phyloP scores from a whole-genome alignment of 2,797 vertebrate genomes.

The Smutsia temminckii region DNA sequence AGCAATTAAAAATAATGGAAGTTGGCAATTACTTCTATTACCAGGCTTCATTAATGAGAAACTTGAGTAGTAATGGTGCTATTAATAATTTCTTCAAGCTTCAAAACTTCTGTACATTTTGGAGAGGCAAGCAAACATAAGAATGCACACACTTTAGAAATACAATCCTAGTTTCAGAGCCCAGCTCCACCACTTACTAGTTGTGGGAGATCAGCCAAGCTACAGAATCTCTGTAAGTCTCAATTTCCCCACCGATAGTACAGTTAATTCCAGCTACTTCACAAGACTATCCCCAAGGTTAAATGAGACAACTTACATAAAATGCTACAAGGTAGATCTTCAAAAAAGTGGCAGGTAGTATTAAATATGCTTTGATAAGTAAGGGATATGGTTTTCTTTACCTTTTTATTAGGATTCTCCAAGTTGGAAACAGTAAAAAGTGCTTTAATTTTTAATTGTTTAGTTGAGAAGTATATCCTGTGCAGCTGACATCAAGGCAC shows the following conservation, averaged over 20 bases:
- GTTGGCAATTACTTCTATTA: not conserved
- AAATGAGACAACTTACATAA: not conserved
- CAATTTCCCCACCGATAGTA: not conserved
- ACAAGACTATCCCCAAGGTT: not conserved
- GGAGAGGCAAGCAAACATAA: not conserved
- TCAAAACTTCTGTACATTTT: not conserved
- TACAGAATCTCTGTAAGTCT: not conserved
- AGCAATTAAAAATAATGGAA: conserved; percentile 23
- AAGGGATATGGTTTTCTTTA: not conserved
- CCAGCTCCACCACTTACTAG: not conserved
- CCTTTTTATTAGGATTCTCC: conserved; percentile 7
- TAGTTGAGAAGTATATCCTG: not conserved
- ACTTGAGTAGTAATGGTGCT: not conserved
- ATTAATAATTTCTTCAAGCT: not conserved
- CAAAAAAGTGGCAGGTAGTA: not conserved
- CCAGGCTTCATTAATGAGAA: conserved; percentile 12
- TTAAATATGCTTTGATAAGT: not conserved
- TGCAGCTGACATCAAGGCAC: not conserved
- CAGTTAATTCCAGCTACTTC: not conserved
- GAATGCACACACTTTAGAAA: not conserved
- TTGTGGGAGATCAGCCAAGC: not conserved
- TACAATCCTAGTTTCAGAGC: not conserved
- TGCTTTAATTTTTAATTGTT: not conserved
- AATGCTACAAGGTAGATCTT: not conserved
- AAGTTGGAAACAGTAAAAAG: not conserved